phyloP scores from a whole-genome alignment of 2,888 invertebrate species.

The Dicyrtoma fusca region DNA sequence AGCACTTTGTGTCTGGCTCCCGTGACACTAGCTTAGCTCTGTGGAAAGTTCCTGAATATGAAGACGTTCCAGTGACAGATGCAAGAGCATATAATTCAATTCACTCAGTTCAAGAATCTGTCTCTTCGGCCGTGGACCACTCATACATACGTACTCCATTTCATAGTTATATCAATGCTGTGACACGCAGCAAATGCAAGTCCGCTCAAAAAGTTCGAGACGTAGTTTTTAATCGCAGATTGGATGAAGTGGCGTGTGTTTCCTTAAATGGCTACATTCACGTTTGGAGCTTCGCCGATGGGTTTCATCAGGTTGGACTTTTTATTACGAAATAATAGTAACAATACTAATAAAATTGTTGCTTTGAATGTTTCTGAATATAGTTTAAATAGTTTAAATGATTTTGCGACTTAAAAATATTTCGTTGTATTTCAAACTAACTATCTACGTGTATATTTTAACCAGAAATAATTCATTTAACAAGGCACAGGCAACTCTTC shows the following conservation, averaged over 20 bases:
- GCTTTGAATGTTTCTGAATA: no score
- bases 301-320: conserved; percentile 77
- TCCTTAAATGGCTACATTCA: conserved; percentile 93
- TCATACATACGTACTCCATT: conserved; percentile 46
- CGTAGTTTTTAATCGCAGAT: conserved; percentile 80
- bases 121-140: conserved; percentile 37
- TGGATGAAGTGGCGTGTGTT: conserved; percentile 85
- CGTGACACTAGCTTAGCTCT: conserved; percentile 87
- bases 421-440: no score
- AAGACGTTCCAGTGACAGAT: neutral
- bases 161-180: conserved; percentile 66
- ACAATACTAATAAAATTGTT: neutral
- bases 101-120: conserved; percentile 31
- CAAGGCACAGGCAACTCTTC: no score
- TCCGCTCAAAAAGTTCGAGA: conserved; percentile 80
- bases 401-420: no score
- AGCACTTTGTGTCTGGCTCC: conserved; percentile 91
- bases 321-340: conserved; percentile 1
- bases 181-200: conserved; percentile 76
- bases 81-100: conserved; percentile 4
- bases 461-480: no score
- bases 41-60: conserved; percentile 73
- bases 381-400: no score
- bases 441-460: no score
- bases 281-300: conserved; percentile 77